Base-by-base conservation (phyloP, 2,797 vertebrate genomes). In the Spheniscus humboldti region DNA sequence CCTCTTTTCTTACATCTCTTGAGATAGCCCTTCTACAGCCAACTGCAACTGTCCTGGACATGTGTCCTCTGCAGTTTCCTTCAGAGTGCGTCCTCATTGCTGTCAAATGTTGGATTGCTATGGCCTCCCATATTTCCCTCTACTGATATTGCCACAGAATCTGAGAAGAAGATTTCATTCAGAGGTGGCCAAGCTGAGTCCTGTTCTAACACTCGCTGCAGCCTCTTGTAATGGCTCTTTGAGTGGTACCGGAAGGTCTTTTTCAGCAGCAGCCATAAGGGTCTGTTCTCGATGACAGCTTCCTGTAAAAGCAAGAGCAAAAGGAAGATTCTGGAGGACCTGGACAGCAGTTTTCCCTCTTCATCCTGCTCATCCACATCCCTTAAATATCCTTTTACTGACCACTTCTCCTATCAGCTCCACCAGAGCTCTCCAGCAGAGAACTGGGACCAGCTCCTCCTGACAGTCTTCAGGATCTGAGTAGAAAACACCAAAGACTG, bases 151-250 rank as follows among this genome's bases (percentile, higher is more conserved):
- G 80, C 41, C 41, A 75, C 67, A 28, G 94, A 85, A 28, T 94
- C 88, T 9, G 97, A 96, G 76, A 95, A 96, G 66, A 96, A 86
- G 13, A 89, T 98, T 71, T 95, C 82, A 81, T 98, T 95, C 56
- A 97, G 47, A 28, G 98, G 98, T 18, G 98, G 98, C 98, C 98
- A 98, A 8, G 92, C 90, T 7, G 96, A 50, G 41, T 98, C 98
- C 71, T 91, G 92, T 55, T 95, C 94, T 74, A 98, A 63, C 18
- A 59, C 2, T 2, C 63, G 94, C 85, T 97, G 97, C 94, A 98
- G 98, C 89, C 92, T 94, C 86, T 97, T 98, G 96, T 98, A 98
- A 47, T 94, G 96, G 87, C 97, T 98, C 85, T 96, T 97, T 8
- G 98, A 98, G 18, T 82, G 95, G 88, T 98, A 97, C 45, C 4